Percentiles rank a stretch among this genome's conserved stretches.
These are phyloP conservation scores for Boloria euphrosyne DNA, from an alignment of 2,888 invertebrate genomes.

Conservation along the genomic window DNA sequence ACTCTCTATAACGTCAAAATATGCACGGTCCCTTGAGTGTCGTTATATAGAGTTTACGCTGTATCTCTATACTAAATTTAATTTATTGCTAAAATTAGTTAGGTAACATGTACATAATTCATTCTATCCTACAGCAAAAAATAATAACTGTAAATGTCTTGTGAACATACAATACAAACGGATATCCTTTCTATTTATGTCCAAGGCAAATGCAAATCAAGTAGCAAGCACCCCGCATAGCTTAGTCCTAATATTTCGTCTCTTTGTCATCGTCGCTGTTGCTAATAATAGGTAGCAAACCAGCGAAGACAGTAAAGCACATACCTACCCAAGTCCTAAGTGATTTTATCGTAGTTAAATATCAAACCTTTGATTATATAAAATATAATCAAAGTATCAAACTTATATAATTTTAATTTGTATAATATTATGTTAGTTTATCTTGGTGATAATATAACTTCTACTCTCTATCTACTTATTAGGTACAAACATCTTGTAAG, in stretches of 20 bases:
- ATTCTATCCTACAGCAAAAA: slow-evolving; percentile 7
- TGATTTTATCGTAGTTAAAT: neutral
- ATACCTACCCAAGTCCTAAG: neutral
- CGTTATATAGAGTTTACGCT: too few species aligned
- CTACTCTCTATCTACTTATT: too few species aligned
- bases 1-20: too few species aligned
- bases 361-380: too few species aligned
- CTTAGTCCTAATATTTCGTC: slow-evolving; percentile 58
- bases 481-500: too few species aligned
- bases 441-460: too few species aligned
- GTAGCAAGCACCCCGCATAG: slow-evolving; percentile 52
- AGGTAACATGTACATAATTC: neutral
- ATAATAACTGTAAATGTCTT: slow-evolving; percentile 19
- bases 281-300: slow-evolving; percentile 32
- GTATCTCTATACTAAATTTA: neutral
- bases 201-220: slow-evolving; percentile 72
- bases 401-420: too few species aligned
- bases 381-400: too few species aligned
- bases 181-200: slow-evolving; percentile 78
- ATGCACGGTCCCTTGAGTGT: too few species aligned
- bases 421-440: too few species aligned
- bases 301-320: slow-evolving; percentile 10
- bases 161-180: slow-evolving; percentile 58
- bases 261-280: slow-evolving; percentile 54
- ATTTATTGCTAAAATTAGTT: neutral